These are phyloP conservation scores for Abrostola tripartita DNA, from an alignment of 2,888 invertebrate species.

Conservation along the genomic window DNA sequence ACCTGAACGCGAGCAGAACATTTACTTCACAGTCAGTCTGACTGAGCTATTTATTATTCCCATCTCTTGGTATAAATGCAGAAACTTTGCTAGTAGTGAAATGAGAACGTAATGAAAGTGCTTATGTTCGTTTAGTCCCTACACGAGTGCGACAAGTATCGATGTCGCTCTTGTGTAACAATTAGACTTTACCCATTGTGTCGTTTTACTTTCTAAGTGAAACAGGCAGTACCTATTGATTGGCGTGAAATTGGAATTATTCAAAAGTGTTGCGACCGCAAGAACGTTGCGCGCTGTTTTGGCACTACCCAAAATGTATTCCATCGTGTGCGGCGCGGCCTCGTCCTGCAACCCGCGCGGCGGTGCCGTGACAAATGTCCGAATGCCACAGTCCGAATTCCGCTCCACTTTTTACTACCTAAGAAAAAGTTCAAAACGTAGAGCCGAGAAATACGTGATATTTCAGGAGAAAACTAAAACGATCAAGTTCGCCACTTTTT, in stretches of 20 bases:
- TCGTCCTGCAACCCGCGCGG: constrained; percentile 54
- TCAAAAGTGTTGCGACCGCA: constrained; percentile 61
- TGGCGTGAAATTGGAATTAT: constrained; percentile 77
- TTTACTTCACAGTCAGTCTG: constrained; percentile 43
- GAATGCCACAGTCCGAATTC: constrained; percentile 61
- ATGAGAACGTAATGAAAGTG: constrained; percentile 47
- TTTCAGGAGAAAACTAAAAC: constrained; percentile 41
- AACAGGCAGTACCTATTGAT: constrained; percentile 67
- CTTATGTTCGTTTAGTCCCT: constrained; percentile 49
- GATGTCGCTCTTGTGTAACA: constrained; percentile 73
- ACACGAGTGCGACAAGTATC: constrained; percentile 66
- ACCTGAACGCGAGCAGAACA: constrained; percentile 49
- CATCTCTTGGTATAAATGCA: constrained; percentile 43
- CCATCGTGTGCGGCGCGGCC: constrained; percentile 49
- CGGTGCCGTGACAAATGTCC: constrained; percentile 66
- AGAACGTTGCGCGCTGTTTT: constrained; percentile 43
- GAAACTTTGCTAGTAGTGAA: constrained; percentile 45
- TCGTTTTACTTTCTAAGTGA: constrained; percentile 78
- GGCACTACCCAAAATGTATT: constrained; percentile 60
- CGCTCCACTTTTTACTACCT: constrained; percentile 50
- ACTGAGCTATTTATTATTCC: constrained; percentile 52
- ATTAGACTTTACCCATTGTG: constrained; percentile 74
- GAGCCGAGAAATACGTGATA: constrained; percentile 42
- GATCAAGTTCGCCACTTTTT: constrained; percentile 45
- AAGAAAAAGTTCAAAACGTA: constrained; percentile 49